phyloP scores from a whole-genome alignment of 2,888 invertebrate species.

The Eulithis prunata region DNA sequence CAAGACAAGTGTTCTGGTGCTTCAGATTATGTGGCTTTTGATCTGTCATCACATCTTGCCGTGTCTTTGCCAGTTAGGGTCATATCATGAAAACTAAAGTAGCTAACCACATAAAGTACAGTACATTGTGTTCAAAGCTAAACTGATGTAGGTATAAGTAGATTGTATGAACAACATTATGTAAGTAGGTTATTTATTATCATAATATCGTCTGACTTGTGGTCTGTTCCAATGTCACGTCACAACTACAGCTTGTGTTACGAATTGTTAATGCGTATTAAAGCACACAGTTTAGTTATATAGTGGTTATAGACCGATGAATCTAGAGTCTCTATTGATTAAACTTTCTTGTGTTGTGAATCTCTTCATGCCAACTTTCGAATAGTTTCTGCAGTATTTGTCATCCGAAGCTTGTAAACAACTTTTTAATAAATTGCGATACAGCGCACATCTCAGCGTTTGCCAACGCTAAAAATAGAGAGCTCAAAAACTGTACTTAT shows the following conservation, averaged over 20 bases:
- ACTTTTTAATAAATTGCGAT: slow-evolving; percentile 23
- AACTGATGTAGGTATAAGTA: not conserved
- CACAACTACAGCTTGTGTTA: not conserved
- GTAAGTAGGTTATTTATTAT: not conserved
- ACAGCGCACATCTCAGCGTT: slow-evolving; percentile 19
- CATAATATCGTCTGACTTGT: slow-evolving; percentile 1
- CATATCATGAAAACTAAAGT: not conserved
- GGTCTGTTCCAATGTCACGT: slow-evolving; percentile 7
- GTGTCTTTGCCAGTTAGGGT: not conserved
- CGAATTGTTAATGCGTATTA: not conserved
- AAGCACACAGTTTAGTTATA: not conserved
- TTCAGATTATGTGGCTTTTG: no score
- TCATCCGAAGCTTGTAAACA: slow-evolving; percentile 32
- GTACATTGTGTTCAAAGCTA: not conserved
- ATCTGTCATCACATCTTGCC: no score
- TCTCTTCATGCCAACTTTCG: not conserved
- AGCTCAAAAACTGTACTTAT: slow-evolving; percentile 17
- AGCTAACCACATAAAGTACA: not conserved
- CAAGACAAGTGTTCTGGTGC: no score
- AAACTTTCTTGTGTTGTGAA: not conserved
- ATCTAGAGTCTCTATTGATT: no score
- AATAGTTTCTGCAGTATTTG: slow-evolving; percentile 4
- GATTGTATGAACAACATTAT: not conserved
- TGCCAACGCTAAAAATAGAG: slow-evolving; percentile 37
- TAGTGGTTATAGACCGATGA: no score